Evolutionary conservation across 2,888 invertebrate species (phyloP).

Genomic region (Tenthredo amoena): DNA sequence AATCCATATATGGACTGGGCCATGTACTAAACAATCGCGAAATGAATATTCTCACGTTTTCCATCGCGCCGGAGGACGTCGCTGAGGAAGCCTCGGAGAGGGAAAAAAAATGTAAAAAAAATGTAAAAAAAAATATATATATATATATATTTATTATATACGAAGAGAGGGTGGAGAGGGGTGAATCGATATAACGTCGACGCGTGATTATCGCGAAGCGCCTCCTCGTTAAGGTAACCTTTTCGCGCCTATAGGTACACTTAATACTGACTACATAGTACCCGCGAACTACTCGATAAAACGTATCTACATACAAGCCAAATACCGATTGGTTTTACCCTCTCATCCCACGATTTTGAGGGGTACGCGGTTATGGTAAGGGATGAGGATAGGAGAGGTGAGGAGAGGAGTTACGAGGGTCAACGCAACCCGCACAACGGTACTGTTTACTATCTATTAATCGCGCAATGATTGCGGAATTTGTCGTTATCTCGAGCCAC

Average conservation of each 20-base stretch:
- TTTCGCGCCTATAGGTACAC: slow-evolving; percentile 29
- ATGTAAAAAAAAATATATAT: slow-evolving; percentile 10
- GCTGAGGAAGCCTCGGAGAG: background rate
- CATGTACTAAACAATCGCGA: background rate
- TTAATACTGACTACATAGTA: background rate
- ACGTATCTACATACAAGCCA: background rate
- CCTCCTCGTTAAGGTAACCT: slow-evolving; percentile 46
- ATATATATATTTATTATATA: background rate
- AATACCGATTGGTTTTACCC: slow-evolving; percentile 32
- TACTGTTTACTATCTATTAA: slow-evolving; percentile 45
- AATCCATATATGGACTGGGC: too few species aligned
- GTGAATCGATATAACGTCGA: slow-evolving; percentile 44
- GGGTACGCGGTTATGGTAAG: too few species aligned
- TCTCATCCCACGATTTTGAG: background rate
- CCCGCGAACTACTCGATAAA: slow-evolving; percentile 31
- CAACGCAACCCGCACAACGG: slow-evolving; percentile 7
- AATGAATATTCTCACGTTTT: slow-evolving; percentile 2
- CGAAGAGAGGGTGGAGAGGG: background rate
- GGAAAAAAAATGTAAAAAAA: background rate
- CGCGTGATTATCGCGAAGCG: slow-evolving; percentile 41
- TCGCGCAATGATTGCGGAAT: slow-evolving; percentile 47
- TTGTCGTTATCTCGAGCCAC: slow-evolving; percentile 37
- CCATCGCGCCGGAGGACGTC: background rate
- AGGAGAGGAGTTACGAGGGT: slow-evolving; percentile 10
- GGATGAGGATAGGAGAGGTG: too few species aligned